Conservation (phyloP, 2,888 invertebrate genomes). For the Trichogramma dendrolimi region DNA sequence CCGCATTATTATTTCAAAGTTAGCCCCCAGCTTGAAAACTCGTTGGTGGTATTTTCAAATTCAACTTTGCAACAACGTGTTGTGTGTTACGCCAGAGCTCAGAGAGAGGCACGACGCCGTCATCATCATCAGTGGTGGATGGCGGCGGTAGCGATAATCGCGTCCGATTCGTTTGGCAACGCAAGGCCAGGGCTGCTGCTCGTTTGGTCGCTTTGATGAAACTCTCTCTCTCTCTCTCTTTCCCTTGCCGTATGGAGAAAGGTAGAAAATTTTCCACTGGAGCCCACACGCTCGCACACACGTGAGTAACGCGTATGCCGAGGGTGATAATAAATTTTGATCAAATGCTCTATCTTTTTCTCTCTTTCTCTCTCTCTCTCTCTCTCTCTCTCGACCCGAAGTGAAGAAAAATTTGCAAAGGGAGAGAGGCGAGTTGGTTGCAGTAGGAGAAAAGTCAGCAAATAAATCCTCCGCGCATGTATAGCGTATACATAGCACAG, state of each 20-base stretch:
- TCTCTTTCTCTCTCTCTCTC: too few species aligned
- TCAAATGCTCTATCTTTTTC: constrained; percentile 32
- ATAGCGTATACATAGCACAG: too few species aligned
- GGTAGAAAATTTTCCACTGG: not conserved
- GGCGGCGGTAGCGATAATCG: too few species aligned
- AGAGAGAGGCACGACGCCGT: too few species aligned
- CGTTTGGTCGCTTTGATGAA: too few species aligned
- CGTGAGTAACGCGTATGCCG: constrained; percentile 24
- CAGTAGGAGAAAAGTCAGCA: not conserved
- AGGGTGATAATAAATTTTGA: constrained; percentile 47
- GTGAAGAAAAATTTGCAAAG: constrained; percentile 48
- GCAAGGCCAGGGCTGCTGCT: too few species aligned
- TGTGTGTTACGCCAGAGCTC: not conserved
- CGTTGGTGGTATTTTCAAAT: constrained; percentile 12
- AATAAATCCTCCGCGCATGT: too few species aligned
- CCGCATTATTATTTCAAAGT: constrained; percentile 19
- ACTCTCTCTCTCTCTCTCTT: too few species aligned
- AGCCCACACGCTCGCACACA: not conserved
- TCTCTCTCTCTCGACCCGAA: constrained; percentile 31
- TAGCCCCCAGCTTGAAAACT: not conserved
- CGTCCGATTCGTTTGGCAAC: too few species aligned
- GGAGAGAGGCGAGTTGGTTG: constrained; percentile 29
- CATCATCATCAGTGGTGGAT: too few species aligned
- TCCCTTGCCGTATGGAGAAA: too few species aligned
- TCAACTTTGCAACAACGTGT: constrained; percentile 2